phyloP scores from a whole-genome alignment of 2,888 invertebrate species.

The Nephrotoma appendiculata region DNA sequence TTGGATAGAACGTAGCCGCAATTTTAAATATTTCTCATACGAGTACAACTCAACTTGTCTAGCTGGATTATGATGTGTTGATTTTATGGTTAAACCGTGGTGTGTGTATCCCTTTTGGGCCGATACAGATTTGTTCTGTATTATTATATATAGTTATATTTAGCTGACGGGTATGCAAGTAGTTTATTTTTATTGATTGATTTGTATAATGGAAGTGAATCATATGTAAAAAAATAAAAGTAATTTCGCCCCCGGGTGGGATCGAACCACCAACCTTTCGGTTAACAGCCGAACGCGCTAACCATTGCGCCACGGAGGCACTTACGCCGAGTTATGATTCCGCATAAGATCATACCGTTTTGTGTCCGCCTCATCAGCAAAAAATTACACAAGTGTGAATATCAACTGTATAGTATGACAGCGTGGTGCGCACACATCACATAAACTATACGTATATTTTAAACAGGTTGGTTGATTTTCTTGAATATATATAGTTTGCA shows the following conservation, averaged over 20 bases:
- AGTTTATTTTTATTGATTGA: no score
- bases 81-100: neutral
- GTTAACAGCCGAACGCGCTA: slow-evolving; percentile 8
- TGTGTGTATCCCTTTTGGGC: no score
- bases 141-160: no score
- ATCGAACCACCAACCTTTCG: slow-evolving; percentile 8
- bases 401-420: neutral
- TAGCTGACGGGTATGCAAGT: no score
- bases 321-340: neutral
- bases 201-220: no score
- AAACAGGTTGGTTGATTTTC: neutral
- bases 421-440: neutral
- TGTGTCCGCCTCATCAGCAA: neutral
- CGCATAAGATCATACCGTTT: neutral
- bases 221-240: no score
- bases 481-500: neutral
- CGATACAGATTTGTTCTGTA: no score
- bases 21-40: neutral
- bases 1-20: neutral
- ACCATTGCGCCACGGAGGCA: neutral
- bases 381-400: neutral
- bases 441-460: neutral
- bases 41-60: no score
- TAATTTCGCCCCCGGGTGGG: slow-evolving; percentile 1
- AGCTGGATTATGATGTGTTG: neutral